Evolutionary conservation across 2,797 vertebrate species (phyloP).

Genomic region (Champsocephalus gunnari): DNA sequence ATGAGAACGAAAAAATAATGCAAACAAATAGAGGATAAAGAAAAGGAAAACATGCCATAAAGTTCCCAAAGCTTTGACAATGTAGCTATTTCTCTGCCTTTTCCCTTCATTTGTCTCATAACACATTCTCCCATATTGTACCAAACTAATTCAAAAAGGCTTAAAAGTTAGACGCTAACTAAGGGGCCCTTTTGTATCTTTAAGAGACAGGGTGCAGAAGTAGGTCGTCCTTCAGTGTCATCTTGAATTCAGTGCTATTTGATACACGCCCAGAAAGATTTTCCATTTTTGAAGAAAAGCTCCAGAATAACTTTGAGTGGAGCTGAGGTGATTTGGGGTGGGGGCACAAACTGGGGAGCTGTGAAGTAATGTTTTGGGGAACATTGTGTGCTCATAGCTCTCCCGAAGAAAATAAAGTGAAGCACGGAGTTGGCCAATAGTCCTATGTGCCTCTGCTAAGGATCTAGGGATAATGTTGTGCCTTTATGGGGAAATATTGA

Average conservation of each 20-base stretch:
- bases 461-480: conserved; percentile 67
- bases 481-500: conserved; percentile 78
- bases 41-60: not conserved
- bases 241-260: conserved; percentile 18
- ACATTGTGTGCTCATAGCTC: conserved; percentile 76
- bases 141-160: conserved; percentile 25
- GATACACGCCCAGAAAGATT: conserved; percentile 17
- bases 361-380: conserved; percentile 78
- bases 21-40: not conserved
- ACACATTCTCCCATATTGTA: not conserved
- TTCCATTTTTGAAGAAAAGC: conserved; percentile 37
- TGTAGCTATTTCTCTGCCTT: not conserved
- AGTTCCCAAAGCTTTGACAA: not conserved
- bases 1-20: not conserved
- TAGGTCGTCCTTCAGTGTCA: conserved; percentile 2
- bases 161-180: not conserved
- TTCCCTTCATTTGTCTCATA: not conserved
- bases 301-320: conserved; percentile 33
- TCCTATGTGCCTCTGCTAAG: conserved; percentile 60
- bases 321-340: conserved; percentile 47
- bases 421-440: conserved; percentile 59
- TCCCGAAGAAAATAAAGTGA: conserved; percentile 20
- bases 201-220: conserved; percentile 1
- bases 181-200: conserved; percentile 8
- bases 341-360: conserved; percentile 46